Evolutionary conservation across 2,797 vertebrate species (phyloP), one percentile per base, ranked within the genome.

Genomic region (Accipiter superciliosus): DNA sequence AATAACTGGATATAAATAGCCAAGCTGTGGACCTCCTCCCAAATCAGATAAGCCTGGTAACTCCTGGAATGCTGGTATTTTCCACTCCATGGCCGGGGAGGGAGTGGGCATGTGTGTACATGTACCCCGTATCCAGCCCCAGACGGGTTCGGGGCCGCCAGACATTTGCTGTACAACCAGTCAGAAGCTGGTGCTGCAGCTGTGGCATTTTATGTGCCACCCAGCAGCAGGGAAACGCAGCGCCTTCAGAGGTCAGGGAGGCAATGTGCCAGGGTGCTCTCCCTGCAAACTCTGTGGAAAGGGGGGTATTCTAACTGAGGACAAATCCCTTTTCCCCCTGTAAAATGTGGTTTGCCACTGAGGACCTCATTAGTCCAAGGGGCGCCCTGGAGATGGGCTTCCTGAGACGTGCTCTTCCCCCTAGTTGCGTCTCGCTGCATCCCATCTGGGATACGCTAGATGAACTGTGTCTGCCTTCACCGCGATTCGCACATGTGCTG

Each of bases 11-110:
- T 95, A 97, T 94, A 97, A 97, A 97, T 96, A 95, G 94, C 40
- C 0, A 5, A 73, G 44, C 39, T 1, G 0, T 10, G 52, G 93
- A 90, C 86, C 93, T 95, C 85, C 50, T 96, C 90, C 82, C 72
- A 57, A 5, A 65, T 67, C 85, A 47, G 92, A 94, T 86, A 78
- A 96, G 92, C 89, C 40, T 50, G 76, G 66, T 73, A 55, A 76
- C 94, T 84, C 84, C 71, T 92, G 96, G 93, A 95, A 96, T 89
- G 92, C 76, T 92, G 93, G 78, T 87, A 91, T 97, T 97, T 96
- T 94, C 93, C 93, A 90, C 78, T 94, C 63, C 0, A 0, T 6
- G 19, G 61, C 67, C 2, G 1, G 53, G 91, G 72, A 95, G n/a
- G 83, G 88, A 90, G 67, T 13, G 26, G 85, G 52, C 16, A 49